Evolutionary conservation across 64 coral and sea anemone genomes (phyloP).

Genomic region (Anthopleura sola): DNA sequence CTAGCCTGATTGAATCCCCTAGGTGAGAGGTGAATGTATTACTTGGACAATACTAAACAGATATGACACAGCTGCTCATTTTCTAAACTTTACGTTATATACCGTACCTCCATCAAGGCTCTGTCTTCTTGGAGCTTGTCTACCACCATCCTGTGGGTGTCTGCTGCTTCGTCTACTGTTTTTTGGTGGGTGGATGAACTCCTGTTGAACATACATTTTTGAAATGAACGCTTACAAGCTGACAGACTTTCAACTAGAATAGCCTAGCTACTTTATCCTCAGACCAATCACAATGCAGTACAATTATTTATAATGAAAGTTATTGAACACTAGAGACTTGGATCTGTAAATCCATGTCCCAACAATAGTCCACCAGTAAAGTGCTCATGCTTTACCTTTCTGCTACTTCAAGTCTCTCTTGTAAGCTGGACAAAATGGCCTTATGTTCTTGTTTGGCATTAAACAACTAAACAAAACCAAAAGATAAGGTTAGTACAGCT

Average conservation of each 20-base stretch:
- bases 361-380: too few relatives aligned
- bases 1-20: too few relatives aligned
- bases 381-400: conserved; percentile 54
- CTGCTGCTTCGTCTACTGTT: conserved; percentile 76
- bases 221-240: not conserved
- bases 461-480: conserved; percentile 58
- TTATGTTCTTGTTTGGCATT: conserved; percentile 79
- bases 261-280: not conserved
- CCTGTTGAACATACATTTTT: conserved; percentile 31
- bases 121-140: conserved; percentile 93
- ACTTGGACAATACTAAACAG: too few relatives aligned
- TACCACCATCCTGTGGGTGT: conserved; percentile 81
- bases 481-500: not conserved
- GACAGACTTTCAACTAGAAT: too few relatives aligned
- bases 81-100: too few relatives aligned
- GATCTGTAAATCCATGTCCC: too few relatives aligned
- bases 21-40: too few relatives aligned
- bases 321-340: not conserved
- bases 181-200: conserved; percentile 79
- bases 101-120: conserved; percentile 81
- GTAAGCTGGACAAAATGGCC: conserved; percentile 64
- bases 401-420: conserved; percentile 81
- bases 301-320: not conserved
- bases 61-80: too few relatives aligned
- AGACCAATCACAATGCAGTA: not conserved